Base-by-base conservation (phyloP, 1,140 invertebrate species). In the Drosophila fuyamai region DNA sequence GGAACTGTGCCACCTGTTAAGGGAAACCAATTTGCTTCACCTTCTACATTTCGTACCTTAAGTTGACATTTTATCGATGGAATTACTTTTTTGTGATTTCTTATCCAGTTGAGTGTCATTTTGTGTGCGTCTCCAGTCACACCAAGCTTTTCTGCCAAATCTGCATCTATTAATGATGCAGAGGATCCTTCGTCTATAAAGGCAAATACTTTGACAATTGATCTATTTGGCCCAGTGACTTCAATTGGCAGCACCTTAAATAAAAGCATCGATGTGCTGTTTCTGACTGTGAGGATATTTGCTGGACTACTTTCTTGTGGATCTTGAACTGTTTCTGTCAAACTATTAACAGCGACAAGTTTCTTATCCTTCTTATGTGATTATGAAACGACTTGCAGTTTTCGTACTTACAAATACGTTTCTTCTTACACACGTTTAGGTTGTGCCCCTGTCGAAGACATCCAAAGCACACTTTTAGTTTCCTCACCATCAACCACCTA, bases 191-290 rank as follows among this genome's bases (percentile, higher is more conserved):
- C 18, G 18, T 23, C 16, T 23, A 47, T 23, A 12, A 47, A 23
- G 5, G 9, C 44, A 18, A 46, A 46, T 6, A 46, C 44, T 12
- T 46, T 18, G 16, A 16, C 5, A 12, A 46, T 46, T 1, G 12
- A 12, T 47, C 12, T 23, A 13, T 23, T 47, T 23, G 44, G 44
- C 2, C 10, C 5, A 10, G 12, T 23, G 10, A 13, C 44, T 18
- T 23, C 18, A 6, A 47, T 47, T 23, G 16, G 10, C 1, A 47
- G 18, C 10, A 12, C 44, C 5, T 47, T 47, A 47, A 23, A 23
- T 23, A 47, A 47, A 47, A 23, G 44, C 44, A 23, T 47, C 5
- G 10, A 47, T 12, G 18, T 47, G 12, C 44, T 47, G 44, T 47
- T 47, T 12, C 18, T 23, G 5, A 47, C 44, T 23, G 5, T 47